These are phyloP conservation scores for Microcebus griseorufus DNA, from an alignment of 2,113 vertebrate species.

Conservation along the genomic window DNA sequence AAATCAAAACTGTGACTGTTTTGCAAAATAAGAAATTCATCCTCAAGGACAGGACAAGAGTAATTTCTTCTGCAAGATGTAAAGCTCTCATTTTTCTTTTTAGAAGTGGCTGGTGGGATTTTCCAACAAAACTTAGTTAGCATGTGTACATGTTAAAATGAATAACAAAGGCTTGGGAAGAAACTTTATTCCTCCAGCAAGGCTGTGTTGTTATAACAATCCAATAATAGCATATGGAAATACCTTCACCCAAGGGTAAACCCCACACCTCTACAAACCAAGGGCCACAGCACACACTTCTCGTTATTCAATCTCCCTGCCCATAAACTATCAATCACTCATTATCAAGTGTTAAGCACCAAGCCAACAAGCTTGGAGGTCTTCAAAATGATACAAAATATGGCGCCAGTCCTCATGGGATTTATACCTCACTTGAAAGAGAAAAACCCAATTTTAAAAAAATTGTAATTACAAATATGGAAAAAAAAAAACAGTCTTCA, in stretches of 20 bases:
- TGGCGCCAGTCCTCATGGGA: neutral
- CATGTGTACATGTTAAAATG: slow-evolving; percentile 41
- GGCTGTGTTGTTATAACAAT: neutral
- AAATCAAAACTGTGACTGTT: slow-evolving; percentile 16
- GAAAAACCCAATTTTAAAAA: neutral
- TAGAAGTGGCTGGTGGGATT: slow-evolving; percentile 15
- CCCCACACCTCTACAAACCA: neutral
- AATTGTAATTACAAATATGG: slow-evolving; percentile 8
- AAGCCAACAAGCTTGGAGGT: neutral
- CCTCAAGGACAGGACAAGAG: neutral
- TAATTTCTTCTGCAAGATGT: neutral
- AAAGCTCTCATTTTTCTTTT: neutral
- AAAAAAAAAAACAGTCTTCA: neutral
- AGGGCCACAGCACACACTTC: neutral
- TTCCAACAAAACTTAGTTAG: neutral
- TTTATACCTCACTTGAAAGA: neutral
- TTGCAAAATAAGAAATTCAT: slow-evolving; percentile 7
- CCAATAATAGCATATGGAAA: neutral
- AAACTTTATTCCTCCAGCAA: slow-evolving; percentile 11
- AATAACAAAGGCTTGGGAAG: slow-evolving; percentile 34
- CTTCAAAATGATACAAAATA: slow-evolving; percentile 38
- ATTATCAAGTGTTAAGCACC: neutral
- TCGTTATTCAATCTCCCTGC: neutral
- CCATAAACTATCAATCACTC: neutral
- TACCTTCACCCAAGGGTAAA: neutral